Conservation (phyloP, 2,113 vertebrate genomes). For the Sterrhoptilus dennistouni region DNA sequence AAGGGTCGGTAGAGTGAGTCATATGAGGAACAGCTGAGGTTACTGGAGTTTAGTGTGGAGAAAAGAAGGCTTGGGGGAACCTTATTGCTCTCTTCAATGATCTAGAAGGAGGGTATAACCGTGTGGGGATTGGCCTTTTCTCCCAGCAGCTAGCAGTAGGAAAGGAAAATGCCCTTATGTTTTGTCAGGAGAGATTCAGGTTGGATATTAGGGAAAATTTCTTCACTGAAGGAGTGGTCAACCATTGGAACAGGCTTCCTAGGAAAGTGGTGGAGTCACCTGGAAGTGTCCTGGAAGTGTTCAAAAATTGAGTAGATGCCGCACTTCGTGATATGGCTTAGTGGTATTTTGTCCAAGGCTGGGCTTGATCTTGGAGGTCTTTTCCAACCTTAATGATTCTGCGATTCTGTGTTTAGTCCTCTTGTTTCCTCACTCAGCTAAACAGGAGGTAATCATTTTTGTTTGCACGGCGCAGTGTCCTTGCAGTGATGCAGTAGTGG, state of each 20-base stretch:
- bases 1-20: too few relatives aligned
- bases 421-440: not conserved
- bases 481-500: not conserved
- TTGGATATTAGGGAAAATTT: not conserved
- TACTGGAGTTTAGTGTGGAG: not conserved
- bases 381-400: not conserved
- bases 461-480: not conserved
- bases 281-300: not conserved
- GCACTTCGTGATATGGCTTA: not conserved
- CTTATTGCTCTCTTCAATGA: rapidly evolving
- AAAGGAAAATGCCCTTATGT: not conserved
- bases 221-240: not conserved
- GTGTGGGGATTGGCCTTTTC: rapidly evolving
- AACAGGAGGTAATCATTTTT: not conserved
- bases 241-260: not conserved
- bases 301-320: not conserved
- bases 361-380: not conserved
- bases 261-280: not conserved
- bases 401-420: not conserved
- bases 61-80: not conserved
- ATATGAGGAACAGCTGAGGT: too few relatives aligned
- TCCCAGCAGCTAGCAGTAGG: not conserved
- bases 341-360: not conserved
- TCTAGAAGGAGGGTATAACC: not conserved
- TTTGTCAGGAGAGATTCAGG: not conserved